Percentiles rank a stretch among this genome's conserved stretches.
Evolutionary conservation across 2,888 invertebrate species (phyloP).

Genomic region (Metopia argyrocephala): DNA sequence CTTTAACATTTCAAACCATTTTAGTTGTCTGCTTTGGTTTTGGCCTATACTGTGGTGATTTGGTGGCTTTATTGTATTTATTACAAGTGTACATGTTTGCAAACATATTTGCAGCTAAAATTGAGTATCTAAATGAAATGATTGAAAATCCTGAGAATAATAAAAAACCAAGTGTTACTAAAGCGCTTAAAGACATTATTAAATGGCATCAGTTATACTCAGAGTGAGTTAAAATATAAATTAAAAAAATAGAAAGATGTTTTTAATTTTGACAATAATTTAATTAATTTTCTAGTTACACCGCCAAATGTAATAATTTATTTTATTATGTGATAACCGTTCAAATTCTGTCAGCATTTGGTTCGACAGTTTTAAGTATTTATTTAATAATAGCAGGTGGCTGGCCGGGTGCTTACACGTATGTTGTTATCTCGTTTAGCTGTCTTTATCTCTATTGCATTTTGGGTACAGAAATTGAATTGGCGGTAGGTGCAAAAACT

Average conservation of each 20-base stretch:
- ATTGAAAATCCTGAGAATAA: conserved; percentile 1
- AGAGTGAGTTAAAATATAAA: conserved; percentile 44
- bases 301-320: conserved; percentile 62
- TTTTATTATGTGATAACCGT: conserved; percentile 60
- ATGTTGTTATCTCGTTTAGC: conserved; percentile 57
- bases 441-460: conserved; percentile 69
- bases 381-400: conserved; percentile 65
- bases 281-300: conserved; percentile 57
- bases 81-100: conserved; percentile 65
- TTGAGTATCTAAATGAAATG: conserved; percentile 62
- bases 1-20: conserved; percentile 60
- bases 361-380: conserved; percentile 62
- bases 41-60: conserved; percentile 68
- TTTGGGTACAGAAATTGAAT: conserved; percentile 68
- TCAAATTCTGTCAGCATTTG: conserved; percentile 47
- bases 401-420: conserved; percentile 68
- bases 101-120: conserved; percentile 67
- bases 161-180: not conserved
- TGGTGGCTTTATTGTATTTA: conserved; percentile 63
- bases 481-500: conserved; percentile 60
- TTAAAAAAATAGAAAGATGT: not conserved
- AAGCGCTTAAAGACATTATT: conserved; percentile 61
- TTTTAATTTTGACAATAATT: not conserved
- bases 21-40: conserved; percentile 60
- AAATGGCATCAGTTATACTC: conserved; percentile 67